Base-by-base conservation (phyloP, 2,888 invertebrate genomes). In the Hermodice carunculata region DNA sequence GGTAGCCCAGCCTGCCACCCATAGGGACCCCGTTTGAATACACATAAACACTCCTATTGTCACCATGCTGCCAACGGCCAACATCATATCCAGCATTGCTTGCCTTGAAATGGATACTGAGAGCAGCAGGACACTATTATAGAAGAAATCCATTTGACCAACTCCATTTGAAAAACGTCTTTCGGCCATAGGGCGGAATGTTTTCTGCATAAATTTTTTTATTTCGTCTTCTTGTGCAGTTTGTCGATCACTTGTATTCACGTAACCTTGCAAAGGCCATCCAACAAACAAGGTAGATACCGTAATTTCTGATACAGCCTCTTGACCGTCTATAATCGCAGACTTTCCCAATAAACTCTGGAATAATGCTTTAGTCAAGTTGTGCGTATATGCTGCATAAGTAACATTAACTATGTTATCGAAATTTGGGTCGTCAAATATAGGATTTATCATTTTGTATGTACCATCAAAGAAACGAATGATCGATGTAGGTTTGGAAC, bases 11-110 rank as follows among this genome's bases (percentile, higher is more conserved):
- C 34, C 19, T 1, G 73, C 53, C 5, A 76, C 60, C 56, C 63
- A 75, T 5, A 75, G 46, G 17, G 75, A 76, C 1, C 70, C 56
- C 5, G 75, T 75, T 56, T 75, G 75, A 19, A 75, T 24, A 26
- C 59, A 54, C 51, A 75, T 70, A 49, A 75, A 75, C 28, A 68
- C n/a, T 22, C 70, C 48, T 19, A 76, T 75, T 44, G 76, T 75
- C 11, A 43, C 5, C 3, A 76, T 43, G 32, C 76, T 77, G 31
- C 76, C 76, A 17, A 67, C 22, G n/a, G 66, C 71, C 42, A 75
- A 54, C n/a, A 42, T 44, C 40, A 75, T 31, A 48, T 75, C 75
- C 28, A 53, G 52, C 29, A 59, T 34, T 4, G 69, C 76, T 42
- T 64, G 67, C 22, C 26, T 14, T 2, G 19, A 14, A 28, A 72